Evolutionary conservation across 2,888 invertebrate genomes (phyloP).

Genomic region (Beris chalybata): DNA sequence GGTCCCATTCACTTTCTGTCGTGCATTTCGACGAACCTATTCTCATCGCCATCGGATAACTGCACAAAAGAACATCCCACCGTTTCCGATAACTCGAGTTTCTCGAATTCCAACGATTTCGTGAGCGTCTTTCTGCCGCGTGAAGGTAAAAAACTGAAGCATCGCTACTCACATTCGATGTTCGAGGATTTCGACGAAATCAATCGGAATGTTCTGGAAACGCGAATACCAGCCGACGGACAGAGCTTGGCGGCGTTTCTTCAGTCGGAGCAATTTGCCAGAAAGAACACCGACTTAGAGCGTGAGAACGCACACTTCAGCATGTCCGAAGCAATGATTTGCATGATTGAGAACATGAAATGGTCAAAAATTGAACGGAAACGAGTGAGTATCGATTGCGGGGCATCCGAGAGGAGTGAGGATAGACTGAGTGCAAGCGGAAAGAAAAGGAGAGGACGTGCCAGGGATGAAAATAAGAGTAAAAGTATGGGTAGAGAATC

Average conservation of each 20-base stretch:
- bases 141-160: conserved; percentile 51
- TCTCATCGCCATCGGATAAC: conserved; percentile 17
- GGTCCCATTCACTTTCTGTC: conserved; percentile 35
- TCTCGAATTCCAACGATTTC: conserved; percentile 44
- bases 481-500: conserved; percentile 1
- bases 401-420: not conserved
- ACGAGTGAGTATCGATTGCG: not conserved
- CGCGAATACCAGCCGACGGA: conserved; percentile 60
- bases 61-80: not conserved
- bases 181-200: conserved; percentile 54
- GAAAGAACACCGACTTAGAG: conserved; percentile 75
- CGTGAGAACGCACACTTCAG: conserved; percentile 86
- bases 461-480: conserved; percentile 7
- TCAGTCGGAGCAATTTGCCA: conserved; percentile 69
- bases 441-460: not conserved
- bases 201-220: conserved; percentile 47
- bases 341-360: conserved; percentile 76
- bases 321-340: conserved; percentile 80
- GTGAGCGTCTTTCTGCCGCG: conserved; percentile 50
- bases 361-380: conserved; percentile 58
- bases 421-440: not conserved
- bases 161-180: conserved; percentile 9
- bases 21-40: conserved; percentile 32
- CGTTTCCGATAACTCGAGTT: conserved; percentile 16
- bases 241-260: conserved; percentile 75